These are phyloP conservation scores for Reticulitermes lucifugus DNA, from an alignment of 2,888 invertebrate species.

Conservation along the genomic window DNA sequence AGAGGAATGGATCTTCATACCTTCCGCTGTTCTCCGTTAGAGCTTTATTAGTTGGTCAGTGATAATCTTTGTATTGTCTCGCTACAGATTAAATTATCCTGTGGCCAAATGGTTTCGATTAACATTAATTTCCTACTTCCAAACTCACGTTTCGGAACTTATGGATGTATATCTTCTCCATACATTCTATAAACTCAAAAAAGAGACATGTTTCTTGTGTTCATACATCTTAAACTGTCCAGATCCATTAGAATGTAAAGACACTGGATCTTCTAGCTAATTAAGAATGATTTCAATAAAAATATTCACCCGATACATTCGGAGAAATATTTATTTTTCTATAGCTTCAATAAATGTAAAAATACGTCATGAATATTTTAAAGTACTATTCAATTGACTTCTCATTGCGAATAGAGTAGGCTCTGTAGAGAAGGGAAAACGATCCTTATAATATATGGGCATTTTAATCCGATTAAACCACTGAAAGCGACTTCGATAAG, in stretches of 20 bases:
- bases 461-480: neutral
- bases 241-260: neutral
- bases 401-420: neutral
- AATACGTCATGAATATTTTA: neutral
- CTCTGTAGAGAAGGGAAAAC: neutral
- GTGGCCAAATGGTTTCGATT: neutral
- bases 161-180: neutral
- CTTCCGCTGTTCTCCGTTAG: neutral
- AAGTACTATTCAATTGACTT: neutral
- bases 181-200: neutral
- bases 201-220: neutral
- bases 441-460: neutral
- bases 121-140: neutral
- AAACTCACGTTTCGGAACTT: neutral
- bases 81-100: neutral
- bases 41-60: neutral
- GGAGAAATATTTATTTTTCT: constrained; percentile 19
- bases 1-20: neutral
- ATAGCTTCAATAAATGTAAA: constrained; percentile 12
- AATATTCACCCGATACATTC: neutral
- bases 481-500: constrained; percentile 12
- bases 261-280: neutral
- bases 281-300: neutral
- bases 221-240: neutral
- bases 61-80: neutral